phyloP scores from a whole-genome alignment of 2,888 invertebrate species.

The Atrina japonica region DNA sequence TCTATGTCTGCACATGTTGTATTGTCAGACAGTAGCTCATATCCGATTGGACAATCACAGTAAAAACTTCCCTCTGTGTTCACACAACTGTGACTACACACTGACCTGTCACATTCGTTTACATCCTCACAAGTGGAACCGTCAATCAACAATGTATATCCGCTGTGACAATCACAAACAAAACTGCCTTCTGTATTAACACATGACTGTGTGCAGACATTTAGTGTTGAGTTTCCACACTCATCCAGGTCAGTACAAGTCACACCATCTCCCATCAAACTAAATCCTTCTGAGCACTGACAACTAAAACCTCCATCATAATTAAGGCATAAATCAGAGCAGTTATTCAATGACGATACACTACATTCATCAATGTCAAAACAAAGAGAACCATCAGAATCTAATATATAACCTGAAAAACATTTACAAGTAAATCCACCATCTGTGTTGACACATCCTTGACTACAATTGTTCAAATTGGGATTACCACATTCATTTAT shows the following conservation, averaged over 20 bases:
- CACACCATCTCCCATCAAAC: not conserved
- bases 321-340: not conserved
- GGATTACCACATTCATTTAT: conserved; percentile 19
- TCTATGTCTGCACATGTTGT: not conserved
- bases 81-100: not conserved
- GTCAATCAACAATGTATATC: not conserved
- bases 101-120: not conserved
- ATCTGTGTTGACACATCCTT: conserved; percentile 10
- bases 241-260: conserved; percentile 1
- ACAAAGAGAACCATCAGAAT: not conserved
- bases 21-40: not conserved
- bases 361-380: conserved; percentile 5
- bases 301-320: not conserved
- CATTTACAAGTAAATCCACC: conserved; percentile 12
- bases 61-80: not conserved
- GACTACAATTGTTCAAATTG: not conserved
- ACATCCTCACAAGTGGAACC: not conserved
- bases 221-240: not conserved
- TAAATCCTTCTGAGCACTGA: not conserved
- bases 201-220: not conserved
- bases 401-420: not conserved
- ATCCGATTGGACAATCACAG: conserved; percentile 19
- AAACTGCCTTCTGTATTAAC: not conserved
- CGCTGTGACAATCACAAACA: not conserved
- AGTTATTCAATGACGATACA: not conserved